Conservation (phyloP, 2,797 vertebrate genomes). For the Ictinia mississippiensis region DNA sequence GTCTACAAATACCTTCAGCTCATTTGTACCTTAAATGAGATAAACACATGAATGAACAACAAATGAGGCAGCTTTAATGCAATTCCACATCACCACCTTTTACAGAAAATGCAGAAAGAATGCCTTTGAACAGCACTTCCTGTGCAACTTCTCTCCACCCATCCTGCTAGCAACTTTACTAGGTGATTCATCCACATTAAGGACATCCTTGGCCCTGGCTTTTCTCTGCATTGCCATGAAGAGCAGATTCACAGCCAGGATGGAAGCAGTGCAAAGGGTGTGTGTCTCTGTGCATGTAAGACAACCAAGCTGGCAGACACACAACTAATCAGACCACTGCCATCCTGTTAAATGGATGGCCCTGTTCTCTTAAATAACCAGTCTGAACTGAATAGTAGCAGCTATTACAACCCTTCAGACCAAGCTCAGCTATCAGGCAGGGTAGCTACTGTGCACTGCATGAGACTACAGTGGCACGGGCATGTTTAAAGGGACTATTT, state of each 20-base stretch:
- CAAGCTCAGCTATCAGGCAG: neutral
- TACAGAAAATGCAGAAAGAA: neutral
- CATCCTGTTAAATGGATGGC: neutral
- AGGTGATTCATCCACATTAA: fast-evolving
- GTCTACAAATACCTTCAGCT: slow-evolving; percentile 97
- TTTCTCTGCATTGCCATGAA: fast-evolving
- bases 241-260: neutral
- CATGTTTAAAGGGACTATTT: neutral
- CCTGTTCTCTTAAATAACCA: neutral
- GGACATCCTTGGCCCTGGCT: neutral
- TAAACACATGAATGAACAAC: neutral
- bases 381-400: neutral
- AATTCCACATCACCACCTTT: neutral
- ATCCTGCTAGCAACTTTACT: neutral
- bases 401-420: neutral
- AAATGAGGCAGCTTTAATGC: neutral
- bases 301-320: neutral
- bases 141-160: neutral
- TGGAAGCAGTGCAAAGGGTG: too few species aligned
- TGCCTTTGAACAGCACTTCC: neutral
- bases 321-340: neutral
- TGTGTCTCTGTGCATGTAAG: neutral
- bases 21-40: slow-evolving; percentile 83
- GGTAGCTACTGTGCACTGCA: neutral
- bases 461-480: fast-evolving